Evolutionary conservation across 2,797 vertebrate species (phyloP), one percentile per base, ranked within the genome.

Genomic region (Todus mexicanus): DNA sequence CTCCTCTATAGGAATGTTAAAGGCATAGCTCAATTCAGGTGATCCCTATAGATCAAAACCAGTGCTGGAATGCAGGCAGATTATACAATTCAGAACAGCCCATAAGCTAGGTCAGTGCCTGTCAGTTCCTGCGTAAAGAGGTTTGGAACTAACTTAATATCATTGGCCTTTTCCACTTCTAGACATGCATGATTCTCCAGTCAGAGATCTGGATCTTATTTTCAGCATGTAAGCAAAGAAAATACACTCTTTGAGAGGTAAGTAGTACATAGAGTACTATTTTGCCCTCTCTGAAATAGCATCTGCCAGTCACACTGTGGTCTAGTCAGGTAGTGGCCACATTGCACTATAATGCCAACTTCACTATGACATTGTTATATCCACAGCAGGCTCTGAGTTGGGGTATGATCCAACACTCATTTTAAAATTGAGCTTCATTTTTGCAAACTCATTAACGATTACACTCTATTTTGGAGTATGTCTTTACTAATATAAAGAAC

Each of bases 181-280:
- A 74, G 61, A 37, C 18, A 35, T 50, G 33, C 84, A 35, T 21
- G 27, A 68, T 86, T 54, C 7, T 5, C 50, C 63, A n/a, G 64
- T 54, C 72, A 77, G 77, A 78, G 66, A 53, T 94, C 91, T 86
- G 86, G 73, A 81, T 88, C 66, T 48, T 77, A 71, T 92, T 94
- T 95, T 78, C 77, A 53, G 10, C 45, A n/a, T 54, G 66, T 90
- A 83, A 83, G 85, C 53, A 53, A 90, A 84, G 77, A 90, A 90
- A 90, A 85, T 76, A 82, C 60, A 12, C 40, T 84, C 71, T 83
- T 72, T 76, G 66, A 84, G 73, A 72, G 64, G 33, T 70, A 73
- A 93, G 38, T 35, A 53, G 42, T 69, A 75, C n/a, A 14, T 57
- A 63, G 84, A 84, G 40, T 57, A 51, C 31, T 79, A 3, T 33